Percentiles rank a stretch among this genome's conserved stretches.
Evolutionary conservation across 1,140 invertebrate genomes (phyloP).

Genomic region (Drosophila teissieri): DNA sequence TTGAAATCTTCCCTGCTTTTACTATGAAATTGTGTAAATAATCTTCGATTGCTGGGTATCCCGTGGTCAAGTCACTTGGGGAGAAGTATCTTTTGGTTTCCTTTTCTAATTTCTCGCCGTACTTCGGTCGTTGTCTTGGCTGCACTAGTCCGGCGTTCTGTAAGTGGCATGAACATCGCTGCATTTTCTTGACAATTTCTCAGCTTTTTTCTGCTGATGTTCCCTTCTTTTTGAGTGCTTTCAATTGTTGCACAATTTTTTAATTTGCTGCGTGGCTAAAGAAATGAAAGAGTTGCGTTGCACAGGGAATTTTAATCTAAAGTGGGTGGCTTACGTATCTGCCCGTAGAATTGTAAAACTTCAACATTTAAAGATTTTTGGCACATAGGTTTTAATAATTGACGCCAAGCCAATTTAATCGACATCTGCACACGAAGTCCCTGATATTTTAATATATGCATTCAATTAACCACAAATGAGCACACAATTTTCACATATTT

Average conservation of each 20-base stretch:
- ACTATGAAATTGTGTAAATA: no score
- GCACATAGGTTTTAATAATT: constrained; percentile 2
- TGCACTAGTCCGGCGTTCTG: constrained; percentile 32
- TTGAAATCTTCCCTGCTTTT: no score
- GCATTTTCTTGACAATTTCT: constrained; percentile 76
- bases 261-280: constrained; percentile 72
- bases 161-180: constrained; percentile 50
- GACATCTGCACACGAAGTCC: constrained; percentile 50
- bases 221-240: constrained; percentile 60
- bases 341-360: background rate
- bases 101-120: constrained; percentile 66
- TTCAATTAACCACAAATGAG: constrained; percentile 75
- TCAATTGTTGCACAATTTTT: constrained; percentile 82
- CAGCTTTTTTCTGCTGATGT: constrained; percentile 26
- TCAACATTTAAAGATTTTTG: constrained; percentile 1
- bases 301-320: constrained; percentile 66
- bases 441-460: constrained; percentile 58
- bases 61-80: background rate
- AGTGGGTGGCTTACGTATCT: constrained; percentile 12
- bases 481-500: constrained; percentile 70
- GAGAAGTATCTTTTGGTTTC: constrained; percentile 4
- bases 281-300: constrained; percentile 44
- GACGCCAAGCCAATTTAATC: constrained; percentile 51
- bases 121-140: constrained; percentile 35
- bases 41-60: constrained; percentile 4